Base-by-base conservation (phyloP, 2,113 vertebrate species). In the Hemiscyllium ocellatum region DNA sequence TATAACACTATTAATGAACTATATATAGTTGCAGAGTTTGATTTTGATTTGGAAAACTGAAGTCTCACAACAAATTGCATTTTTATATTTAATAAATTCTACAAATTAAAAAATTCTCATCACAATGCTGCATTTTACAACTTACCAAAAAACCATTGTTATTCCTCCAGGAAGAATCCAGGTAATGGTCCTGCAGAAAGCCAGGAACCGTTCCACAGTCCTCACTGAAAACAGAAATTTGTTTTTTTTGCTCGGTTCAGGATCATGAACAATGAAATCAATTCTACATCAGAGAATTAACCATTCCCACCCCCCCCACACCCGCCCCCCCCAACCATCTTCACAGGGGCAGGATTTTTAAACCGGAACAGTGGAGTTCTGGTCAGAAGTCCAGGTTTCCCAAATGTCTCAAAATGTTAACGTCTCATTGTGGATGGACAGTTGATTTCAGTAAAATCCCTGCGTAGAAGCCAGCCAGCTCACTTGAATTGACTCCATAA, bases 151-250 rank as follows among this genome's bases (percentile, higher is more conserved):
- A 97, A 87, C 96, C 97, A 42, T 97, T 97, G 80, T 97, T 98
- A 96, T 97, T 97, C 97, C 96, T 98, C 98, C 98, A 99, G 0
- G 98, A 98, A 29, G 99, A 98, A 96, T 99, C 98, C 1, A 98
- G 96, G 94, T 98, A 98, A 95, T 98, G 98, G 96, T 99, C 98
- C 96, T 98, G 98, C 56, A 97, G 97, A 85, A 99, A 97, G 86
- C 96, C 95, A 8, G 97, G 97, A 91, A 96, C 96, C 96, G 96
- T 97, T 91, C 96, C 97, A 37, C 97, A 98, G 96, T 97, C 87
- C 87, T 96, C 97, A 96, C 99, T 99, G 97, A 95, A 97, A 97
- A 72, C 6, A 42, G 1, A 95, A 76, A 95, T 17, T 15, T 33
- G 61, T 56, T 90, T 29, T 87, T 87, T 90, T 90, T 61, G 56